Percentiles rank a stretch among this genome's conserved stretches.
Conservation (phyloP, 2,113 vertebrate species). For the Passer montanus region DNA sequence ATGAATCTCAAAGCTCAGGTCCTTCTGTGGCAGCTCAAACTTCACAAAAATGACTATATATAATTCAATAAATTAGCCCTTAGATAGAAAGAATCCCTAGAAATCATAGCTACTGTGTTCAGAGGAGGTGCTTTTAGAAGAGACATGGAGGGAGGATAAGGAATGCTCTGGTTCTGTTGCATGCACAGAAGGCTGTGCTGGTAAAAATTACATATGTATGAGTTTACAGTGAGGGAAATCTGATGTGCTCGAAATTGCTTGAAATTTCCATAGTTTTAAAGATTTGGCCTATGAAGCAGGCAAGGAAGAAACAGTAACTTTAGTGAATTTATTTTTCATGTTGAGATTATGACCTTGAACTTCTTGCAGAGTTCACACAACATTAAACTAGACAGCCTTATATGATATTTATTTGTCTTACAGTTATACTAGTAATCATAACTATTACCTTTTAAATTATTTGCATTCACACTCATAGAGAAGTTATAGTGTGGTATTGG, state of each 20-base stretch:
- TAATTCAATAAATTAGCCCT: neutral
- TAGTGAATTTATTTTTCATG: neutral
- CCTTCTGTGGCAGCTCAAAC: neutral
- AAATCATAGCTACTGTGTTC: neutral
- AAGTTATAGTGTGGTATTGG: neutral
- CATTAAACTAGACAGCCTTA: neutral
- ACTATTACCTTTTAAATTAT: neutral
- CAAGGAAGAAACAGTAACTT: neutral
- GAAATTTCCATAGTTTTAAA: neutral
- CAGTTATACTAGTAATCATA: neutral
- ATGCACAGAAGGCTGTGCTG: neutral
- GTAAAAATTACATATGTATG: neutral
- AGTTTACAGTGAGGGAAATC: neutral
- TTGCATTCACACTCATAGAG: neutral
- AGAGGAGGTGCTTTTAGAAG: neutral
- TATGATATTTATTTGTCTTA: neutral
- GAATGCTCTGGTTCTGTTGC: neutral
- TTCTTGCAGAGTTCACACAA: neutral
- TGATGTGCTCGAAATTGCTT: neutral
- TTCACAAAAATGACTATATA: neutral
- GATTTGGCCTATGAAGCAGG: neutral
- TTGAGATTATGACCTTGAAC: neutral
- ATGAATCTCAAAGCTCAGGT: neutral
- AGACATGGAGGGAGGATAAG: neutral
- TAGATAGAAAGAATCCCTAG: neutral